These are phyloP conservation scores for Podilymbus podiceps DNA, from an alignment of 2,113 vertebrate genomes.

Conservation along the genomic window DNA sequence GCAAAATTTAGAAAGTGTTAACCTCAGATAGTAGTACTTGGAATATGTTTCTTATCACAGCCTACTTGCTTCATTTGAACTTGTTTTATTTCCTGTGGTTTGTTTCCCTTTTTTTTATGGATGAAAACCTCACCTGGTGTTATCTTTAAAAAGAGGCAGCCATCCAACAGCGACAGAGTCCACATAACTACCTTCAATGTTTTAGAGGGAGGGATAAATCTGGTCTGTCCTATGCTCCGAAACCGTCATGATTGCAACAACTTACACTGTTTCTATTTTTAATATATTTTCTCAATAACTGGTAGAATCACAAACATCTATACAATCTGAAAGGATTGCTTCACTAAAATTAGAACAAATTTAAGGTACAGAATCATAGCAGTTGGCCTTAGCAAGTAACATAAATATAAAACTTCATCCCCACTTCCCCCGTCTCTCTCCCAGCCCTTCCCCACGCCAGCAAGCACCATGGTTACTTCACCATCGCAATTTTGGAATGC, in stretches of 20 bases:
- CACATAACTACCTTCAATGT: not conserved
- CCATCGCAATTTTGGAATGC: conserved; percentile 47
- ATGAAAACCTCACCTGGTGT: not conserved
- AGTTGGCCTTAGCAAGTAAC: not conserved
- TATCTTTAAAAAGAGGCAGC: not conserved
- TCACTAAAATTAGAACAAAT: not conserved
- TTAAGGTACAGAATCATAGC: not conserved
- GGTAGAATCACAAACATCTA: not conserved
- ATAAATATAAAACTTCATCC: not conserved
- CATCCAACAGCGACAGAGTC: not conserved
- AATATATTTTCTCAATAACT: not conserved
- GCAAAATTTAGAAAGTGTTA: not conserved
- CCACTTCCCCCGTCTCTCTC: not conserved
- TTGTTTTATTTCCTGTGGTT: not conserved
- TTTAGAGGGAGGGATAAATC: not conserved
- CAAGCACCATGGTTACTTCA: conserved; percentile 36
- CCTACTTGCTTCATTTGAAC: not conserved
- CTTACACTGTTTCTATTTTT: not conserved
- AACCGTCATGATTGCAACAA: not conserved
- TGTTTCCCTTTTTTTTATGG: not conserved
- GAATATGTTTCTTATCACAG: not conserved
- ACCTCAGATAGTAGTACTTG: not conserved
- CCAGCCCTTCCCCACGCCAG: not conserved
- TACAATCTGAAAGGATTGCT: not conserved
- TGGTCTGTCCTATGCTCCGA: not conserved